Evolutionary conservation across 1,140 invertebrate genomes (phyloP).

Genomic region (silkworm (Bombyx mori)): ASM3026992v2 NC_085121.1:4084001-4084500

Average conservation of each 20-base stretch:
- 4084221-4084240: no score
- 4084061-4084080: slow-evolving; percentile 89
- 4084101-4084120: slow-evolving; percentile 95
- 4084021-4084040: slow-evolving; percentile 98
- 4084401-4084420: slow-evolving; percentile 93
- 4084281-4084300: not conserved
- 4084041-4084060: slow-evolving; percentile 81
- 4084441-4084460: slow-evolving; percentile 90
- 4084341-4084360: not conserved
- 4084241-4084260: no score
- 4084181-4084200: not conserved
- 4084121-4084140: slow-evolving; percentile 99
- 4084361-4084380: not conserved
- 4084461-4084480: slow-evolving; percentile 92
- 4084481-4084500: slow-evolving; percentile 96
- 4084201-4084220: not conserved
- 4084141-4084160: slow-evolving; percentile 99
- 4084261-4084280: no score
- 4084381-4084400: slow-evolving; percentile 79
- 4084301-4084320: not conserved
- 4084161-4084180: slow-evolving; percentile 85
- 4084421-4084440: slow-evolving; percentile 96
- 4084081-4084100: slow-evolving; percentile 97
- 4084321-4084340: not conserved
- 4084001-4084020: slow-evolving; percentile 99